Conservation (phyloP, 30 jellyfish, hydroid and myxozoan species). For the Aurelia aurita complex sp. Pacific region DNA sequence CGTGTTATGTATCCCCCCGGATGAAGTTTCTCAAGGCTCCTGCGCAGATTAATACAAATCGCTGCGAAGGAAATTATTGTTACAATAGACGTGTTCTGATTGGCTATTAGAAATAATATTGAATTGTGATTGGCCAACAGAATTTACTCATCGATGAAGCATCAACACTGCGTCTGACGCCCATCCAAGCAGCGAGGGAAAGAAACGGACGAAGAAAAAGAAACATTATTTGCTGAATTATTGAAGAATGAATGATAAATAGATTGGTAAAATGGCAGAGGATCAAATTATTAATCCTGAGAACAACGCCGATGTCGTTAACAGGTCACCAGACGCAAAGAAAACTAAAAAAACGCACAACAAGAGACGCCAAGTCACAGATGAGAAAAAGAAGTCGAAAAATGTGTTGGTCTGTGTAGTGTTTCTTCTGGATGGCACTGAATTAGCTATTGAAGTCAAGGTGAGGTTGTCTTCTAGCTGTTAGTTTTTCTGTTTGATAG, state of each 20-base stretch:
- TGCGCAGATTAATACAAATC: too few relatives aligned
- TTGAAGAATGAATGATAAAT: conserved; percentile 3
- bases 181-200: background rate
- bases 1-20: too few relatives aligned
- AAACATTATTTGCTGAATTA: background rate
- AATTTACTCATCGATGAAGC: conserved; percentile 4
- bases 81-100: too few relatives aligned
- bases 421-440: conserved; percentile 62
- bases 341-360: background rate
- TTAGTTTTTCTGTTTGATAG: background rate
- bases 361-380: conserved; percentile 15
- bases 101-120: background rate
- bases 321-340: background rate
- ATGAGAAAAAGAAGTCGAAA: conserved; percentile 54
- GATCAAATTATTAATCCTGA: conserved; percentile 31
- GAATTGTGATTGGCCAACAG: background rate
- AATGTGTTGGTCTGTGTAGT: conserved; percentile 57
- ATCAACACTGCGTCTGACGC: too few relatives aligned
- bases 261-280: conserved; percentile 44
- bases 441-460: conserved; percentile 62
- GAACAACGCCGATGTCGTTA: conserved; percentile 13
- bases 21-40: too few relatives aligned
- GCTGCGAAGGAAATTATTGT: too few relatives aligned
- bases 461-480: conserved; percentile 8
- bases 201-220: background rate